Evolutionary conservation across 2,113 vertebrate species (phyloP).

Genomic region (Stictonetta naevosa): DNA sequence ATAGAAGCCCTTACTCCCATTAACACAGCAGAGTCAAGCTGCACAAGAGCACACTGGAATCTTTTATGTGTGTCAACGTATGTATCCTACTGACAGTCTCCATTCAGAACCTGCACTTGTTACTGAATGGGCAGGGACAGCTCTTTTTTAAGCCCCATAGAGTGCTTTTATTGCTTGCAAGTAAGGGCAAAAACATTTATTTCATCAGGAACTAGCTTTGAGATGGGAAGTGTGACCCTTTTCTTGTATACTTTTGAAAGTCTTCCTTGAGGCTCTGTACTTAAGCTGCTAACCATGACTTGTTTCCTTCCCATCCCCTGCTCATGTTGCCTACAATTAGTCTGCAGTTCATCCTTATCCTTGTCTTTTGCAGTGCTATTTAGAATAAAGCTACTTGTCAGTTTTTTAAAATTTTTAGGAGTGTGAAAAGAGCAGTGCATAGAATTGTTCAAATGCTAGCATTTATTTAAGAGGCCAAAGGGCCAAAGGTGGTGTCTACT

Average conservation of each 20-base stretch:
- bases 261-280: background rate
- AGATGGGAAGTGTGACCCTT: background rate
- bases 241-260: background rate
- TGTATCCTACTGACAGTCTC: rapidly evolving
- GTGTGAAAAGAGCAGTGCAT: background rate
- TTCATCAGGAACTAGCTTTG: background rate
- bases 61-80: rapidly evolving
- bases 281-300: background rate
- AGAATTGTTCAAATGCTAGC: background rate
- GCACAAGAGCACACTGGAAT: no score
- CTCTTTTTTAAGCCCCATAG: background rate
- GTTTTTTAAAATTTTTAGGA: background rate
- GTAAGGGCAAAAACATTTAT: background rate
- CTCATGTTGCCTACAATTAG: background rate
- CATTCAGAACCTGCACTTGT: background rate
- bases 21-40: background rate
- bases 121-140: background rate
- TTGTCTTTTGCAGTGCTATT: rapidly evolving
- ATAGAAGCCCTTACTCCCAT: background rate
- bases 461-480: background rate
- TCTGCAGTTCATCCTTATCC: background rate
- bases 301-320: background rate
- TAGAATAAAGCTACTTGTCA: background rate
- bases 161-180: background rate
- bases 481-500: background rate